Conservation (phyloP, 2,888 invertebrate genomes). For the Orchesellides sinensis region DNA sequence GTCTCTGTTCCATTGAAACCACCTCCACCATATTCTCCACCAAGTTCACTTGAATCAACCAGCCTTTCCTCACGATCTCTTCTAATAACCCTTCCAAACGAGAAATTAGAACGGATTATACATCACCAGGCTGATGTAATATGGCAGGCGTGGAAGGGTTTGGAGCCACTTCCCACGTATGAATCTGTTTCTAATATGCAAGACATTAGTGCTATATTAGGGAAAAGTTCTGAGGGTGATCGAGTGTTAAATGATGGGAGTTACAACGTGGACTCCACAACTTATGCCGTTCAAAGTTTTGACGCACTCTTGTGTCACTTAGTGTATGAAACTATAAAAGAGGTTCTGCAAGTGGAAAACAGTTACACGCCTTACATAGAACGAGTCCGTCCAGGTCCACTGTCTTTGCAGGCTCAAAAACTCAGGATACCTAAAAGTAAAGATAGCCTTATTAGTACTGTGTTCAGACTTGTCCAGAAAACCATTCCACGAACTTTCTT, state of each 20-base stretch:
- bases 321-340: constrained; percentile 62
- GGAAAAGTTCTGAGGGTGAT: no score
- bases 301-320: constrained; percentile 58
- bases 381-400: constrained; percentile 68
- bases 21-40: constrained; percentile 67
- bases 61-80: constrained; percentile 44
- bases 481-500: constrained; percentile 56
- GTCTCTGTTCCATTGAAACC: constrained; percentile 1
- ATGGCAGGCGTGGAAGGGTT: constrained; percentile 38
- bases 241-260: neutral
- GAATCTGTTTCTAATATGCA: neutral
- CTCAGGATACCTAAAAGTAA: constrained; percentile 65
- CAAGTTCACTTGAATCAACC: constrained; percentile 63
- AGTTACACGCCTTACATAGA: constrained; percentile 55
- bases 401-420: constrained; percentile 65
- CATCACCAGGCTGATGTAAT: constrained; percentile 21
- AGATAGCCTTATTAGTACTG: constrained; percentile 39
- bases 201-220: no score
- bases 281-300: constrained; percentile 41
- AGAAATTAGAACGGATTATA: constrained; percentile 24
- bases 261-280: neutral
- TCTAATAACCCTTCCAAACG: constrained; percentile 13
- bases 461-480: constrained; percentile 33
- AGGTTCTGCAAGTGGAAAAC: constrained; percentile 47
- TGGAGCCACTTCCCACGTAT: neutral